Evolutionary conservation across 2,888 invertebrate genomes (phyloP).

Genomic region (Torymus auratus): DNA sequence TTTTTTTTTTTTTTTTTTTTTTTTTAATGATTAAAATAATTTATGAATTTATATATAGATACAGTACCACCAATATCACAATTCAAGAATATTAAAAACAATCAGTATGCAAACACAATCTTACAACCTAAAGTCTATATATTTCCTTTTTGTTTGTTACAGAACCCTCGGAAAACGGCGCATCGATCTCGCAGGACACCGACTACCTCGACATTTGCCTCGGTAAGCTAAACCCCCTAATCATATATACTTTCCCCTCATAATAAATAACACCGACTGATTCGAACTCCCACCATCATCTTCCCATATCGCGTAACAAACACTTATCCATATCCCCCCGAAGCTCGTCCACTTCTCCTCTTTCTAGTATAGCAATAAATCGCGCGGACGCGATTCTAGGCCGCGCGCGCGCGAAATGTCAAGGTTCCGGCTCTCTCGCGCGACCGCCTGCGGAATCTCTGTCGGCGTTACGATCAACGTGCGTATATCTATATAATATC

Average conservation of each 20-base stretch:
- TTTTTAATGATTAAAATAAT: too few species aligned
- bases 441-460: not conserved
- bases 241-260: too few species aligned
- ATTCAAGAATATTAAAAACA: too few species aligned
- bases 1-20: too few species aligned
- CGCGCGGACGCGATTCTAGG: constrained; percentile 11
- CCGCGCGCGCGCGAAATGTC: constrained; percentile 24
- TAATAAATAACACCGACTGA: too few species aligned
- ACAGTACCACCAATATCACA: too few species aligned
- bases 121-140: not conserved
- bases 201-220: constrained; percentile 63
- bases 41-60: too few species aligned
- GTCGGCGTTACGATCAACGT: not conserved
- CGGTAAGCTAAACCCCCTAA: constrained; percentile 64
- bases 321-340: not conserved
- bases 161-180: constrained; percentile 70
- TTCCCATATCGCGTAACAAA: not conserved
- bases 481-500: not conserved
- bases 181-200: constrained; percentile 61
- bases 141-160: constrained; percentile 29
- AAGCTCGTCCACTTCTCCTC: too few species aligned
- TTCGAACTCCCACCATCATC: too few species aligned
- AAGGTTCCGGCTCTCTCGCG: not conserved
- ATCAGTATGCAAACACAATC: too few species aligned
- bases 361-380: not conserved